Percentiles rank a stretch among this genome's conserved stretches.
phyloP scores from a whole-genome alignment of 2,797 vertebrate species.

The Rhinella marina region DNA sequence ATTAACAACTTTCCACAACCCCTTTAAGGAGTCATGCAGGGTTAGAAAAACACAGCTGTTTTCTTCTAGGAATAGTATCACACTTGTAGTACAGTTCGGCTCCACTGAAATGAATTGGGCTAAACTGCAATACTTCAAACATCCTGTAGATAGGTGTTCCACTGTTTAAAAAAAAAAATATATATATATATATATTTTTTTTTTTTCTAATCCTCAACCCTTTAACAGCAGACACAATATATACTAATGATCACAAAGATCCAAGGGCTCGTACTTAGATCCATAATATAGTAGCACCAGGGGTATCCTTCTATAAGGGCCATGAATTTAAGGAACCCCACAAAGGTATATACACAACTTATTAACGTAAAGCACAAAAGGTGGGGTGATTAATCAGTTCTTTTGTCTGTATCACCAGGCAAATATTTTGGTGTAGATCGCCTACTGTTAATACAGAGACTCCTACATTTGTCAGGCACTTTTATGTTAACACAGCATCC shows the following conservation, averaged over 20 bases:
- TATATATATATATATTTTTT: too few relatives aligned
- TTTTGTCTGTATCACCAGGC: slow-evolving; percentile 19
- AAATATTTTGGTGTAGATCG: slow-evolving; percentile 30
- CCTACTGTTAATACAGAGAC: slow-evolving; percentile 41
- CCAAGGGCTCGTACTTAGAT: background rate
- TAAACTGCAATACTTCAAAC: too few relatives aligned
- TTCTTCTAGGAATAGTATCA: too few relatives aligned
- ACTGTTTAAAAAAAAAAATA: too few relatives aligned
- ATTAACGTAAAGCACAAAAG: slow-evolving; percentile 15
- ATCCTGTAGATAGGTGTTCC: too few relatives aligned
- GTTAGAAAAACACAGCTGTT: too few relatives aligned
- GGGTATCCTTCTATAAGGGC: background rate
- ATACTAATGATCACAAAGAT: background rate
- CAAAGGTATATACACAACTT: background rate
- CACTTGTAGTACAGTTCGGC: too few relatives aligned
- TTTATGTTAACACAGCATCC: slow-evolving; percentile 37
- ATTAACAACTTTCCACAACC: too few relatives aligned
- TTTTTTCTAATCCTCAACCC: background rate
- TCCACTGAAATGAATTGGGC: too few relatives aligned
- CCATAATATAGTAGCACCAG: background rate
- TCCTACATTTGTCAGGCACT: slow-evolving; percentile 23
- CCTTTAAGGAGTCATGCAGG: too few relatives aligned
- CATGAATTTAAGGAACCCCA: background rate
- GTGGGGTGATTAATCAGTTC: background rate
- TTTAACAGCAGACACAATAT: background rate